phyloP scores from a whole-genome alignment of 2,888 invertebrate genomes.

The Nomada ferruginata region DNA sequence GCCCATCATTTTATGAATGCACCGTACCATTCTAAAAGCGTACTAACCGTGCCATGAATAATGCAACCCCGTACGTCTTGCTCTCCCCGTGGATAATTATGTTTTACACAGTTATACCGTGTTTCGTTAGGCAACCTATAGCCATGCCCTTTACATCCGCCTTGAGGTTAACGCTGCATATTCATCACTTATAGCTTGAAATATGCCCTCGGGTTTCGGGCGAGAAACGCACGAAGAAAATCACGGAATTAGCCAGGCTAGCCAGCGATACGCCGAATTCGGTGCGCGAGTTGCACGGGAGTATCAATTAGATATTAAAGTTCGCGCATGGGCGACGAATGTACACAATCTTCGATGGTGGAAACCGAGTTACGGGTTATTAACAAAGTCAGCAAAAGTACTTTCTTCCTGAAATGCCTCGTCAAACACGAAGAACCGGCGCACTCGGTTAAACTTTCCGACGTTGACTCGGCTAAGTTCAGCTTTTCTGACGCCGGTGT shows the following conservation, averaged over 20 bases:
- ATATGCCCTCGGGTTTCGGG: constrained; percentile 69
- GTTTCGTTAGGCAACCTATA: constrained; percentile 79
- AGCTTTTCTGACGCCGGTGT: constrained; percentile 47
- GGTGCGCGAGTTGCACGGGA: constrained; percentile 7
- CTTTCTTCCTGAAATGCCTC: constrained; percentile 66
- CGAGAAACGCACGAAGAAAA: neutral
- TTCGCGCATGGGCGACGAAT: constrained; percentile 28
- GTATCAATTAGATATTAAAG: constrained; percentile 57
- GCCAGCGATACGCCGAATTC: constrained; percentile 8
- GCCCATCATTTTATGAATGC: constrained; percentile 73
- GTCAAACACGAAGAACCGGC: constrained; percentile 63
- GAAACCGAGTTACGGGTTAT: constrained; percentile 65
- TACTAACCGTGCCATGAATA: constrained; percentile 79
- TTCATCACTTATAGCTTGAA: constrained; percentile 79
- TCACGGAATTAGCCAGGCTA: neutral
- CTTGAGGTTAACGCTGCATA: constrained; percentile 78
- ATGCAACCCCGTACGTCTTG: constrained; percentile 79
- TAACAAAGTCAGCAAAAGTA: constrained; percentile 68
- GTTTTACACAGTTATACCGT: constrained; percentile 81
- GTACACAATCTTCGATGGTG: constrained; percentile 44
- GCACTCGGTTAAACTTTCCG: constrained; percentile 61
- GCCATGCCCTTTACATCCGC: constrained; percentile 74
- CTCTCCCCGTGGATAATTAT: constrained; percentile 81
- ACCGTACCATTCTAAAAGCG: constrained; percentile 75
- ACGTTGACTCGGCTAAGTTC: constrained; percentile 62